A percentile compares a stretch with the other conserved stretches of the same genome.
Evolutionary conservation across 2,888 invertebrate genomes (phyloP).

Genomic region (Eupithecia subfuscata): DNA sequence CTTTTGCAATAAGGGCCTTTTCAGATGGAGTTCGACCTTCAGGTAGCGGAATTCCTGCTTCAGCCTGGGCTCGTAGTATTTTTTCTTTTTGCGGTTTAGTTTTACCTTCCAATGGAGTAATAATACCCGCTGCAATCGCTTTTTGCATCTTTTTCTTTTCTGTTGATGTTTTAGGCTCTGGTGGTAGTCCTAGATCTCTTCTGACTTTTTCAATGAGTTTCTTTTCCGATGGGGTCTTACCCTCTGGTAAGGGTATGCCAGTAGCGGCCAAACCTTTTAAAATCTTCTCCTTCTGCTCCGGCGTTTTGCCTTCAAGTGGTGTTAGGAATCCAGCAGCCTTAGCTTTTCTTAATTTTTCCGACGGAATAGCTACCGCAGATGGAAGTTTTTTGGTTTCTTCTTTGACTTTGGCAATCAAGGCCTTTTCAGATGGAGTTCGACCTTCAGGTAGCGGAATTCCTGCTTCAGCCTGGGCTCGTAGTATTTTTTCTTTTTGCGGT

Average conservation of each 20-base stretch:
- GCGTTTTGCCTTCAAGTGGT: slow-evolving; percentile 47
- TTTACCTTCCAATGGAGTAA: slow-evolving; percentile 32
- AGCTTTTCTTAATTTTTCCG: slow-evolving; percentile 41
- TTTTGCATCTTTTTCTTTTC: slow-evolving; percentile 33
- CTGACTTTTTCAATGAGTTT: slow-evolving; percentile 48
- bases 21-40: neutral
- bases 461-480: slow-evolving; percentile 40
- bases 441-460: slow-evolving; percentile 52
- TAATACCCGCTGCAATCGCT: slow-evolving; percentile 39
- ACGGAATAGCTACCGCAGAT: neutral
- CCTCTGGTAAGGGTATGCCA: slow-evolving; percentile 51
- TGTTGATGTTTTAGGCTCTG: slow-evolving; percentile 42
- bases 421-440: slow-evolving; percentile 48
- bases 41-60: slow-evolving; percentile 39
- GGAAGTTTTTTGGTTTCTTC: slow-evolving; percentile 26
- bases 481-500: slow-evolving; percentile 47
- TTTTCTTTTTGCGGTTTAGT: slow-evolving; percentile 43
- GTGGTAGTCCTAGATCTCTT: slow-evolving; percentile 49
- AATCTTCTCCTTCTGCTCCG: slow-evolving; percentile 48
- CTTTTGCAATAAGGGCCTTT: neutral
- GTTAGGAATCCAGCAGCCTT: slow-evolving; percentile 42
- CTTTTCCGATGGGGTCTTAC: slow-evolving; percentile 48
- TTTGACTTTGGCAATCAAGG: slow-evolving; percentile 47
- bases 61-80: slow-evolving; percentile 40
- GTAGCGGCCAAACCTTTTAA: slow-evolving; percentile 40